Evolutionary conservation across 2,888 invertebrate species (phyloP), one percentile per base, ranked within the genome.

Genomic region (Unio pictorum): DNA sequence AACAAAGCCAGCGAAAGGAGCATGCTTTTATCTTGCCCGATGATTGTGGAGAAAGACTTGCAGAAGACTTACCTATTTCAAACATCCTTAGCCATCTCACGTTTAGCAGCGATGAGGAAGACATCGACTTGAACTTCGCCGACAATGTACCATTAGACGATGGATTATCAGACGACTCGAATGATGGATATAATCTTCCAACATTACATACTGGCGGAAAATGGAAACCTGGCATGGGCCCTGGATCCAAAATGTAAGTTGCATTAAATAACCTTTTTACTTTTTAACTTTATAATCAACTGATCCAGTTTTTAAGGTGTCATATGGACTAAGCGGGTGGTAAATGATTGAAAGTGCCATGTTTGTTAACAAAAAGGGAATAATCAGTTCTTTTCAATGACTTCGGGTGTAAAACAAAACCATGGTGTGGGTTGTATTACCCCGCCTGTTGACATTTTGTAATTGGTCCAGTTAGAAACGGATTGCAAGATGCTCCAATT

Each of bases 141-240:
- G 84, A 85, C 71, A 83, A 84, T 64, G 73, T 83, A 69, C 72
- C 83, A 66, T 76, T 81, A 55, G 86, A 86, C 63, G 82, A 81
- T 55, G 81, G 82, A 20, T 78, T 75, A 26, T 79, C 82, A 55
- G 83, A 84, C 67, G 79, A 79, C 18, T 69, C 78, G 28, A 81
- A 79, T 62, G 69, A 72, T 57, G 72, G 66, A 55, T 76, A 76
- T 8, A 58, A 75, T 30, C 87, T 88, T 17, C 87, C 88, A 18
- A 72, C 74, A 23, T 71, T 79, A 55, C 84, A 89, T 67, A 88
- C 87, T 11, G 87, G 86, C 87, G 95, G 95, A 0, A 96, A 96
- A 91, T 95, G 95, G 95, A 92, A 95, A 66, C 85, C 89, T 73
- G 83, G 88, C 67, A 71, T 81, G 72, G 76, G 81, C 57, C 82